A percentile compares a stretch with the other conserved stretches of the same genome.
These are phyloP conservation scores for Schlechtendalia chinensis DNA, from an alignment of 1,140 invertebrate genomes.

Conservation along the genomic window DNA sequence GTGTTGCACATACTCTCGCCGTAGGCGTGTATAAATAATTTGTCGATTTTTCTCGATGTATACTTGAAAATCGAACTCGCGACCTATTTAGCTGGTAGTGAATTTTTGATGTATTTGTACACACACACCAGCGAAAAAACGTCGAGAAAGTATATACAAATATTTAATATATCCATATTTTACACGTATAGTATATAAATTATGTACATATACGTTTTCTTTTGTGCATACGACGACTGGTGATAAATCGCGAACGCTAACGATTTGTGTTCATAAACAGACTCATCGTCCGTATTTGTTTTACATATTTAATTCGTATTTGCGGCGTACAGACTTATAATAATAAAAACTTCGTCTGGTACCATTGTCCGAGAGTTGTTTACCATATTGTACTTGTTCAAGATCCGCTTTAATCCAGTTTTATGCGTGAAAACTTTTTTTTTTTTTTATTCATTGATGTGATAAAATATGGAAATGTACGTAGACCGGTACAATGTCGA, in stretches of 20 bases:
- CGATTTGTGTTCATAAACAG: not conserved
- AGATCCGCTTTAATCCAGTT: not conserved
- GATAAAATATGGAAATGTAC: not conserved
- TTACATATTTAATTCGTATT: conserved; percentile 26
- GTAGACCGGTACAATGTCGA: not conserved
- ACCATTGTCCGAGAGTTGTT: not conserved
- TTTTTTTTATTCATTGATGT: not conserved
- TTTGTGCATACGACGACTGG: not conserved
- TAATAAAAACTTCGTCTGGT: not conserved
- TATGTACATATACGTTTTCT: no score
- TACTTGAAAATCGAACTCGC: no score
- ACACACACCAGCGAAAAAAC: no score
- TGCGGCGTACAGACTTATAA: not conserved
- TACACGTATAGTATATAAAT: no score
- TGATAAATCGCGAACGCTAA: conserved; percentile 2
- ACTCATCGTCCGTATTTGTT: not conserved
- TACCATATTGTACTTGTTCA: not conserved
- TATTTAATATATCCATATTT: no score
- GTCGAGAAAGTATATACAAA: no score
- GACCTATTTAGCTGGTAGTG: no score
- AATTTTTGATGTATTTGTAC: no score
- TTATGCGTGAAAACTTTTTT: not conserved
- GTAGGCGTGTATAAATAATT: no score
- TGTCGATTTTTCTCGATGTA: no score
- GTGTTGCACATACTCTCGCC: no score